Conservation (phyloP, 23 tunicate genomes). For the Aplidium turbinatum region DNA sequence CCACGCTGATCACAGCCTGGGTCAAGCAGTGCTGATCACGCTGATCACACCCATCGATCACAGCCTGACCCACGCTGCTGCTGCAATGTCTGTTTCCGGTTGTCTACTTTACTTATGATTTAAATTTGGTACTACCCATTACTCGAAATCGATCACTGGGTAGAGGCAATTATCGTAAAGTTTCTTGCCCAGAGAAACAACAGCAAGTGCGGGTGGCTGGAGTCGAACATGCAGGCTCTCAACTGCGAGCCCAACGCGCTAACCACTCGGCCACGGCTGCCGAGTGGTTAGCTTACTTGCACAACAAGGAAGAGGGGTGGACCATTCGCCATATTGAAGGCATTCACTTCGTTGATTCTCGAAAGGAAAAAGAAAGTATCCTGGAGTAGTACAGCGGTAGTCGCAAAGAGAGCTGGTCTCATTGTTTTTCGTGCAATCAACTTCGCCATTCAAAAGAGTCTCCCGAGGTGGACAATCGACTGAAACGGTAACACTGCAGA, state of each 20-base stretch:
- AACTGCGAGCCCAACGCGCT: neutral
- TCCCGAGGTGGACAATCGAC: constrained; percentile 26
- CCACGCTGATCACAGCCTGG: too few relatives aligned
- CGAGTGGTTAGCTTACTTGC: constrained; percentile 31
- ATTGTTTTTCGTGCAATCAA: constrained; percentile 20
- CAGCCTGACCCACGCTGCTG: too few relatives aligned
- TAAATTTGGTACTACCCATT: too few relatives aligned
- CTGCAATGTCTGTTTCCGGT: too few relatives aligned
- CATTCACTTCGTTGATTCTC: neutral
- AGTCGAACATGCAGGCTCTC: neutral
- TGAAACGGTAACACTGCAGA: too few relatives aligned
- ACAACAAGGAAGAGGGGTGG: constrained; percentile 34
- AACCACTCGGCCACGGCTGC: neutral
- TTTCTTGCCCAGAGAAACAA: too few relatives aligned
- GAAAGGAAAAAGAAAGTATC: constrained; percentile 1
- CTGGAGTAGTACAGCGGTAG: constrained; percentile 26
- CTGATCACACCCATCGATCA: too few relatives aligned
- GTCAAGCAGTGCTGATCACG: too few relatives aligned
- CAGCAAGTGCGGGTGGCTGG: too few relatives aligned
- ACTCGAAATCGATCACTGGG: too few relatives aligned
- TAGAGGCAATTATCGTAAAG: too few relatives aligned
- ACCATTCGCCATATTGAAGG: constrained; percentile 35
- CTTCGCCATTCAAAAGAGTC: constrained; percentile 7
- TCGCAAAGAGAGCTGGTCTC: constrained; percentile 32
- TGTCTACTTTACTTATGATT: too few relatives aligned